Evolutionary conservation across 35 echinoderm and acorn worm genomes (phyloP), one percentile per base, ranked within the genome.

Genomic region (Ophiothrix spiculata): DNA sequence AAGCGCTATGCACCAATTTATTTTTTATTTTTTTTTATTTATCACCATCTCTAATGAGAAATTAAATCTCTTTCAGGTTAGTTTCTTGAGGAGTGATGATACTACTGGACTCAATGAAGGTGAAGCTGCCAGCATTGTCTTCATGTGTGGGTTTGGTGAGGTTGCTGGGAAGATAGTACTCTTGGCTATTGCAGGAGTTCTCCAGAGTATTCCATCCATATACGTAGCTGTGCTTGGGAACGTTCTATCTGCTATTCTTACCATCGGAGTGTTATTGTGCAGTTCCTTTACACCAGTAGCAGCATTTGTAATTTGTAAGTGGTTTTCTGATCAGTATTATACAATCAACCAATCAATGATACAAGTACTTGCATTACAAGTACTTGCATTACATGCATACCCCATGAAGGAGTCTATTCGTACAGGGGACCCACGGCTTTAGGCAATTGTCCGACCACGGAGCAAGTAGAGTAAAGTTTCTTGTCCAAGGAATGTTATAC

Each of bases 31-130:
- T n/a, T n/a, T n/a, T n/a, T n/a, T n/a, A n/a, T n/a, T n/a, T n/a
- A n/a, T n/a, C n/a, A n/a, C n/a, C n/a, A n/a, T n/a, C n/a, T n/a
- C n/a, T n/a, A n/a, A n/a, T n/a, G n/a, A n/a, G n/a, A n/a, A n/a
- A n/a, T n/a, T n/a, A n/a, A n/a, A n/a, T n/a, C n/a, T n/a, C 17
- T 69, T 69, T 69, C 60, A 69, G 60, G 60, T 69, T 15, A 69
- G 23, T n/a, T 69, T 69, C 60, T n/a, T 69, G 23, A 6, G 1
- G 29, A 69, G 60, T 25, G 6, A 6, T 49, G 60, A 69, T n/a
- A 10, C 25, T 69, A 28, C 29, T 10, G 60, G 60, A 15, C 60
- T 69, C 1, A 69, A 2, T n/a, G 25, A 69, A 69, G 60, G 60
- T 15, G 1, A 69, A 28, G 4, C 60, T 69, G 60, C 60, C 17